These are phyloP conservation scores for Agapornis roseicollis DNA, from an alignment of 2,113 vertebrate species.

Conservation along the genomic window DNA sequence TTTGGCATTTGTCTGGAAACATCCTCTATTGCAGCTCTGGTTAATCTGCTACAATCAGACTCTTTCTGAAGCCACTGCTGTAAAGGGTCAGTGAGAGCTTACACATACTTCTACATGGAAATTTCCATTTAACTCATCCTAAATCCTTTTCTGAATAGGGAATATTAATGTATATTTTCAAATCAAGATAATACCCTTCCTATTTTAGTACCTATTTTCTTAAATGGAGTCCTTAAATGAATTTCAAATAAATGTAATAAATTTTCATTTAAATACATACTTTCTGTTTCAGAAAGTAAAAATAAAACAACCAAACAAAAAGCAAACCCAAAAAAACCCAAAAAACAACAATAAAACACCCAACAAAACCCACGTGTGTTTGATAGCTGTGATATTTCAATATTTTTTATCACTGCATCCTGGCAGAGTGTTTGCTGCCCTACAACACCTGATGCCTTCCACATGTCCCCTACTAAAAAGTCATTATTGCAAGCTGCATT, in stretches of 20 bases:
- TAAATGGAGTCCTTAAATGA: not conserved
- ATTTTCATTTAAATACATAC: not conserved
- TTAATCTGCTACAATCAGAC: not conserved
- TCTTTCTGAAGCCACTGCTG: not conserved
- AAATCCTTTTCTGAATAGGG: not conserved
- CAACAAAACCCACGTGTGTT: not conserved
- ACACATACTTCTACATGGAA: not conserved
- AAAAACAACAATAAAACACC: not conserved
- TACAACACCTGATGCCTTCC: not conserved
- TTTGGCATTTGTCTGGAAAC: conserved; percentile 42
- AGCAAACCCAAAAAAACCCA: no score
- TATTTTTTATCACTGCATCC: not conserved
- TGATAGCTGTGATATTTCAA: not conserved
- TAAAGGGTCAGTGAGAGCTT: not conserved
- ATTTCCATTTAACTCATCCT: not conserved
- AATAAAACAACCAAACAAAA: not conserved
- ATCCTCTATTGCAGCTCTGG: not conserved
- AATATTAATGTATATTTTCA: not conserved
- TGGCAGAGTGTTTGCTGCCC: not conserved
- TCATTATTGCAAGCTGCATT: not conserved
- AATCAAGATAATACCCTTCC: not conserved
- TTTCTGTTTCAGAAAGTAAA: not conserved
- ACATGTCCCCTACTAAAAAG: not conserved
- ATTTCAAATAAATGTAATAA: not conserved
- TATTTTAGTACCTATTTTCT: not conserved